Evolutionary conservation across 2,797 vertebrate species (phyloP).

Genomic region (Fistularia tabacaria): DNA sequence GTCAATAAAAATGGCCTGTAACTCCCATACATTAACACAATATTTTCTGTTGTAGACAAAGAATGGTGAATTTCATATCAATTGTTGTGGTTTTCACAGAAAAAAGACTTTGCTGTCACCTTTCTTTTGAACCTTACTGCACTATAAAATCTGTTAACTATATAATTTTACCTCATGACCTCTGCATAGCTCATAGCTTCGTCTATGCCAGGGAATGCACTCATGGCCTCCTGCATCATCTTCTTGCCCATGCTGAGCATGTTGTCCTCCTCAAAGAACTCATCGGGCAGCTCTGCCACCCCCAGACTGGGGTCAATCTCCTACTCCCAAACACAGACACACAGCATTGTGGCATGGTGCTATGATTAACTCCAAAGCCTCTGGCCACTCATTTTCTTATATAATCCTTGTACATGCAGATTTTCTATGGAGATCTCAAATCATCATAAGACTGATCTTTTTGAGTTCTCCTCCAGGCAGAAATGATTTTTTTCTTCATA

Average conservation of each 20-base stretch:
- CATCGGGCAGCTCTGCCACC: conserved; percentile 90
- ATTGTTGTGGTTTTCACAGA: too few species aligned
- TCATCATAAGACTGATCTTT: conserved; percentile 16
- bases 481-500: too few species aligned
- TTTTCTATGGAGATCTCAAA: neutral
- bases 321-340: conserved; percentile 58
- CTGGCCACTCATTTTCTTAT: conserved; percentile 6
- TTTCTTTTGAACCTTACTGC: too few species aligned
- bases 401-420: neutral
- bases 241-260: conserved; percentile 98
- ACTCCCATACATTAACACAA: too few species aligned
- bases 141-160: too few species aligned
- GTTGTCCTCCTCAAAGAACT: conserved; percentile 96
- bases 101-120: too few species aligned
- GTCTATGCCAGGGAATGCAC: conserved; percentile 91
- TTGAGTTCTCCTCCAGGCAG: too few species aligned
- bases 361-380: conserved; percentile 7
- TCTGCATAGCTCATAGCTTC: conserved; percentile 96
- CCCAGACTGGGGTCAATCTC: conserved; percentile 95
- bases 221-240: conserved; percentile 99
- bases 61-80: too few species aligned
- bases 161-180: conserved; percentile 83
- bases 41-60: too few species aligned
- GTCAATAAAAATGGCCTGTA: too few species aligned
- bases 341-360: conserved; percentile 1